Base-by-base conservation (phyloP, 2,113 vertebrate genomes). In the Camelus bactrianus region DNA sequence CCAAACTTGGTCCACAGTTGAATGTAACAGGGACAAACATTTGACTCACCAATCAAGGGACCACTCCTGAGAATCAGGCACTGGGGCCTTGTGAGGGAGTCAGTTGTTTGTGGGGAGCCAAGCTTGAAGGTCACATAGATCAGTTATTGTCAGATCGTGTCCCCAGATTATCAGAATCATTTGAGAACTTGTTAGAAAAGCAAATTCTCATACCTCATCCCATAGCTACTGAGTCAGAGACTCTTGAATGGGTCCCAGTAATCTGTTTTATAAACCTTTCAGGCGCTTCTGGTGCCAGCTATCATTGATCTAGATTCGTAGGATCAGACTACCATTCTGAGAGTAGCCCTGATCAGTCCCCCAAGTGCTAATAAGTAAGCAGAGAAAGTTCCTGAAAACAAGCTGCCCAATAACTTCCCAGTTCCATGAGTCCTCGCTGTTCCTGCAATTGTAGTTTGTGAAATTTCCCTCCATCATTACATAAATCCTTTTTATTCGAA, bases 61-160 rank as follows among this genome's bases (percentile, higher is more conserved):
- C 92, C n/a, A 84, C 35, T 86, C 80, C 72, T 22, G 42, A 93
- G 82, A 93, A 65, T 76, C 20, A 91, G 22, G 38, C 52, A 81
- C 2, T 91, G 67, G 86, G 28, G 17, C 14, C 30, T 83, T 76
- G 42, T 79, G 81, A 42, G 17, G 70, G 26, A 70, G 62, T 88
- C 42, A 60, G 6, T 72, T 85, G 28, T 65, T 73, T 72, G 30
- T 32, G 32, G 30, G 9, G 22, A 84, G 62, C 26, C 16, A 73
- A 65, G 42, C 13, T 46, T 38, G 67, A 93, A 67, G 14, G 32
- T 88, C 60, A 70, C 58, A 54, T 58, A 58, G 48, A 83, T 54
- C 67, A 72, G 26, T 60, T 38, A 32, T 76, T 94, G 54, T 81
- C 72, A 93, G 13, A 75, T 46, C 85, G 26, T 60, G 7, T 35